Conservation (phyloP, 1,140 invertebrate species). For the Manduca sexta region DNA sequence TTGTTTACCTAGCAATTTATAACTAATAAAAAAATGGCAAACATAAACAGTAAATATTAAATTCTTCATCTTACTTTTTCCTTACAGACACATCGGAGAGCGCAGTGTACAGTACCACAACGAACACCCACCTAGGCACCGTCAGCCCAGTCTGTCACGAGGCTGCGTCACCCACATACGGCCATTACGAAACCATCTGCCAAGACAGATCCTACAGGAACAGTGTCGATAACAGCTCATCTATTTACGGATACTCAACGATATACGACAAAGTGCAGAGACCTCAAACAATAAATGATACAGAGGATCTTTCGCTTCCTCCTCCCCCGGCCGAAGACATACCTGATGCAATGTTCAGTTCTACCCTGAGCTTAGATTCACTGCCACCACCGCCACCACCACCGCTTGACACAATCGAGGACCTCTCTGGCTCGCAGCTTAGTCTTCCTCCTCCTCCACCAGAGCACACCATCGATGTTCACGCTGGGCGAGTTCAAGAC, state of each 20-base stretch:
- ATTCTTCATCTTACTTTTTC: too few species aligned
- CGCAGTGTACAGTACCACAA: slow-evolving; percentile 29
- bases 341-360: slow-evolving; percentile 77
- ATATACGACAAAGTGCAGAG: slow-evolving; percentile 45
- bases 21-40: too few species aligned
- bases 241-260: slow-evolving; percentile 45
- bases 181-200: slow-evolving; percentile 41
- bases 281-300: slow-evolving; percentile 6
- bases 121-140: slow-evolving; percentile 19
- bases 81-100: slow-evolving; percentile 37
- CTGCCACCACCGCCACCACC: slow-evolving; percentile 86
- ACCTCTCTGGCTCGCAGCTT: slow-evolving; percentile 80
- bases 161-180: slow-evolving; percentile 27
- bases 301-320: slow-evolving; percentile 71
- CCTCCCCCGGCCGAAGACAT: slow-evolving; percentile 72
- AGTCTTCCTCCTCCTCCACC: slow-evolving; percentile 81
- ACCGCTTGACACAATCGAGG: slow-evolving; percentile 74
- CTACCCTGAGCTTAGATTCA: slow-evolving; percentile 83
- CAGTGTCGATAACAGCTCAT: slow-evolving; percentile 36
- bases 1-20: too few species aligned
- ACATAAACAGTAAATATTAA: too few species aligned
- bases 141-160: slow-evolving; percentile 24
- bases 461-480: slow-evolving; percentile 51
- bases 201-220: slow-evolving; percentile 34
- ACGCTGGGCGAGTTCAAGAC: slow-evolving; percentile 45